Base-by-base conservation (phyloP, 2,888 invertebrate genomes). In the Tenthredo distinguenda region DNA sequence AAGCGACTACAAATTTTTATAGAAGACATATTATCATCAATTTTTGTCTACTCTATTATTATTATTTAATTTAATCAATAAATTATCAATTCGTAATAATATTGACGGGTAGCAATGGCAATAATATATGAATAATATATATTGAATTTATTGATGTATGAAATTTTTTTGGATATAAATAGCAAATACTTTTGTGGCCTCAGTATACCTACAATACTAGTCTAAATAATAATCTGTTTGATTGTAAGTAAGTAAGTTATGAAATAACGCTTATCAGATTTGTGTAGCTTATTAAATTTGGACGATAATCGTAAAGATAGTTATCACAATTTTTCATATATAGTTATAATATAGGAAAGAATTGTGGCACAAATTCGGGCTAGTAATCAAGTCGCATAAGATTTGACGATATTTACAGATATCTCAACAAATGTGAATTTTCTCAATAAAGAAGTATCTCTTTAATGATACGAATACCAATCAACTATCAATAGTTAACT, bases 111-210 rank as follows among this genome's bases (percentile, higher is more conserved):
- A 72, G 40, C n/a, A 74, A 74, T 40, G 74, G 74, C 31, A 21
- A 40, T 62, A 40, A 43, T 74, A 40, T n/a, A 12, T 4, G 26
- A n/a, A 43, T 10, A 74, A 74, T 74, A 43, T 26, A 43, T 47
- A 43, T 74, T 26, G 26, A 43, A 74, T 40, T 74, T 40, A 74
- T 43, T 43, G 21, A 15, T 74, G 9, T 74, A 43, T n/a, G 43
- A 26, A 6, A 72, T 72, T 15, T 68, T 34, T 68, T 68, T 68
- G 12, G 7, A 34, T 68, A 50, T 18, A 55, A 31, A 37, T 62
- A 81, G 37, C 21, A 81, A 62, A 58, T 21, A 62, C 62, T 62
- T 62, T 62, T 58, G 62, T 81, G 58, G 79, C 58, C 77, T 81
- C 40, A 37, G 62, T 58, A 40, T 21, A 79, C 9, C 5, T 71